phyloP scores from a whole-genome alignment of 2,888 invertebrate genomes.

The Acleris laterana region DNA sequence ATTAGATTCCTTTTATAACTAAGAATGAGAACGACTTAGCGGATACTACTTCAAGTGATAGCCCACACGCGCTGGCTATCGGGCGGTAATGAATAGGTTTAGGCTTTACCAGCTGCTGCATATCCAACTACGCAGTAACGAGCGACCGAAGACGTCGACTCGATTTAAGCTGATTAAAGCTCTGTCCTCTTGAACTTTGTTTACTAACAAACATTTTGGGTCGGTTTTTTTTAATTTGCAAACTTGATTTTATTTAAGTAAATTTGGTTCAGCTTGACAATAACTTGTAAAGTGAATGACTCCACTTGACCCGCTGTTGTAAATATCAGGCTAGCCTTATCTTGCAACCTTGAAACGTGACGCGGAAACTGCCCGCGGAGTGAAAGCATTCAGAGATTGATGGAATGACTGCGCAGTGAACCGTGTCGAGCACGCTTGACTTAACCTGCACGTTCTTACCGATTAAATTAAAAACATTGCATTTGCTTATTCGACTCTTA shows the following conservation, averaged over 20 bases:
- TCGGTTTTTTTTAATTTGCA: no score
- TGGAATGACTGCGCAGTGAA: constrained; percentile 63
- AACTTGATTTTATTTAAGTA: no score
- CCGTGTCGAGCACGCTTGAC: constrained; percentile 63
- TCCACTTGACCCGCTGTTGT: constrained; percentile 75
- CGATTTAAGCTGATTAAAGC: constrained; percentile 58
- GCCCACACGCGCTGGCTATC: constrained; percentile 44
- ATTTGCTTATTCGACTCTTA: no score
- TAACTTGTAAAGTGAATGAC: constrained; percentile 62
- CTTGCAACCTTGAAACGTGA: constrained; percentile 79
- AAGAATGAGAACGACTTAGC: no score
- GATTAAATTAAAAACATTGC: background rate
- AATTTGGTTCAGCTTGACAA: background rate
- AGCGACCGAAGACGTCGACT: constrained; percentile 48
- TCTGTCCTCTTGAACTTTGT: constrained; percentile 21
- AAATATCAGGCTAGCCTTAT: constrained; percentile 73
- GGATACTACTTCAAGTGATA: constrained; percentile 42
- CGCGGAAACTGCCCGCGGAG: constrained; percentile 74
- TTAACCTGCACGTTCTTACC: constrained; percentile 18
- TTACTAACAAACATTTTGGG: background rate
- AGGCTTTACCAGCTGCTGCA: constrained; percentile 59
- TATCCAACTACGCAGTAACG: constrained; percentile 62
- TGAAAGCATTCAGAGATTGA: constrained; percentile 77
- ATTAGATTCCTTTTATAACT: no score
- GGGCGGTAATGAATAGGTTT: constrained; percentile 62